phyloP scores from a whole-genome alignment of 2,113 vertebrate species.

The Crotalus viridis region DNA sequence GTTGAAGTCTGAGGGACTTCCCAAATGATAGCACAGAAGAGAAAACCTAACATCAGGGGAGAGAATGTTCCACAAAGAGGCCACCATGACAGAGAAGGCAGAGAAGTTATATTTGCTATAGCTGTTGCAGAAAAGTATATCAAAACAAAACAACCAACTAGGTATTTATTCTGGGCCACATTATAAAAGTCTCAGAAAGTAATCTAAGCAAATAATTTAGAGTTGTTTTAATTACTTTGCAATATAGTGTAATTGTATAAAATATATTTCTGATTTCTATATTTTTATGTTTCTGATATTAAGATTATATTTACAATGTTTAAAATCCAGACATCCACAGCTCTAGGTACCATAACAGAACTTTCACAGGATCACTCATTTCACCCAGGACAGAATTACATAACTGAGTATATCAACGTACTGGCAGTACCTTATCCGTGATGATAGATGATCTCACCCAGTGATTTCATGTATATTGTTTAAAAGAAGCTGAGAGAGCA shows the following conservation, averaged over 20 bases:
- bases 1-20: background rate
- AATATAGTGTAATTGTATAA: background rate
- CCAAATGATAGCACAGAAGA: background rate
- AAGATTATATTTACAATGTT: constrained; percentile 35
- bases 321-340: background rate
- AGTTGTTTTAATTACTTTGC: background rate
- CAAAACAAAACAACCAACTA: background rate
- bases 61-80: background rate
- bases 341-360: too few species aligned
- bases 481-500: too few species aligned
- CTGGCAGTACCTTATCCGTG: too few species aligned
- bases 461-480: too few species aligned
- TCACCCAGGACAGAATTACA: too few species aligned
- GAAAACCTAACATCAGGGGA: background rate
- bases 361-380: too few species aligned
- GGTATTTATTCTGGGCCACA: background rate
- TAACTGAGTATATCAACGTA: too few species aligned
- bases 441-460: too few species aligned
- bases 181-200: background rate
- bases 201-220: background rate
- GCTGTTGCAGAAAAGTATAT: background rate
- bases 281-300: constrained; percentile 32
- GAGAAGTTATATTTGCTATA: background rate
- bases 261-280: constrained; percentile 10
- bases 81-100: background rate